A percentile compares a stretch with the other conserved stretches of the same genome.
These are phyloP conservation scores for Blera fallax DNA, from an alignment of 2,888 invertebrate genomes.

Conservation along the genomic window DNA sequence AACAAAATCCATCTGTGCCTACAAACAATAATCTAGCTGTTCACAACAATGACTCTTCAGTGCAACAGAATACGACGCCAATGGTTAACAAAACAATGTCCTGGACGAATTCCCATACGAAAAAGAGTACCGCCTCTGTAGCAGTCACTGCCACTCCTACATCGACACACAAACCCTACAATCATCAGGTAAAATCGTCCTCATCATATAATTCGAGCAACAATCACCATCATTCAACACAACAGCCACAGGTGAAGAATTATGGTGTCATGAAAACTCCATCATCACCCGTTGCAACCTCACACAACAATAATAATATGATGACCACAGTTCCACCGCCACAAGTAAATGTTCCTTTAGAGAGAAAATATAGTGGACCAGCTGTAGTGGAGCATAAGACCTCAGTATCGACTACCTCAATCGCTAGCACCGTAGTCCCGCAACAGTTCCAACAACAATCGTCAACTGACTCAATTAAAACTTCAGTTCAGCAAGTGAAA, in stretches of 20 bases:
- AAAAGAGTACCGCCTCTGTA: slow-evolving; percentile 80
- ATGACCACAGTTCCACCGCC: slow-evolving; percentile 82
- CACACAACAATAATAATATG: slow-evolving; percentile 78
- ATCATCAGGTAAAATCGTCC: slow-evolving; percentile 79
- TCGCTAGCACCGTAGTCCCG: slow-evolving; percentile 82
- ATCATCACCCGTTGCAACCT: slow-evolving; percentile 82
- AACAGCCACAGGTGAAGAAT: slow-evolving; percentile 80
- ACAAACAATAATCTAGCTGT: slow-evolving; percentile 46
- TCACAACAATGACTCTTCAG: slow-evolving; percentile 56
- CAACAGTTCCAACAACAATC: slow-evolving; percentile 77
- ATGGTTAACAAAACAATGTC: slow-evolving; percentile 79
- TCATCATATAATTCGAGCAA: slow-evolving; percentile 81
- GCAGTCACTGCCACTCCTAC: slow-evolving; percentile 81
- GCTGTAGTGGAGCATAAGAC: slow-evolving; percentile 80
- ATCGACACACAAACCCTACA: slow-evolving; percentile 82
- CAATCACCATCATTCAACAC: slow-evolving; percentile 76
- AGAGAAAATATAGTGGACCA: slow-evolving; percentile 75
- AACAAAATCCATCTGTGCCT: slow-evolving; percentile 66
- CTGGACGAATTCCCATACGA: slow-evolving; percentile 81
- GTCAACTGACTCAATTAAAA: slow-evolving; percentile 70
- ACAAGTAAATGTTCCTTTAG: slow-evolving; percentile 74
- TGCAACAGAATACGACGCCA: slow-evolving; percentile 65
- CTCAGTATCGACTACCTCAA: slow-evolving; percentile 82
- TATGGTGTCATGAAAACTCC: slow-evolving; percentile 80
- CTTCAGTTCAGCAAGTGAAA: slow-evolving; percentile 52